Evolutionary conservation across 2,888 invertebrate species (phyloP).

Genomic region (Drosophila tripunctata): DNA sequence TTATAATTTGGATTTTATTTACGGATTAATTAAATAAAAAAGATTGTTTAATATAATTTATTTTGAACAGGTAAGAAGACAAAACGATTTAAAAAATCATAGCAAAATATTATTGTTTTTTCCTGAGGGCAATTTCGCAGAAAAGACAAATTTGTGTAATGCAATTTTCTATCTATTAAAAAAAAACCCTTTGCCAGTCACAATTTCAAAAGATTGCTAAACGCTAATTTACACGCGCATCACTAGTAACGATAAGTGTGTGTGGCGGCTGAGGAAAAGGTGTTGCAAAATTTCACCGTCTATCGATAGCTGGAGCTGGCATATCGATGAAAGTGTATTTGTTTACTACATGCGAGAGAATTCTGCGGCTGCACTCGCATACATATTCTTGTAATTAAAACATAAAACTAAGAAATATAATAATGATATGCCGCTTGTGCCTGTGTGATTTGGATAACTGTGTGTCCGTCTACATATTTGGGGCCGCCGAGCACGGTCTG

Average conservation of each 20-base stretch:
- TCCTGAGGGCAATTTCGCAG: no score
- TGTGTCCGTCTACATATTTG: slow-evolving; percentile 43
- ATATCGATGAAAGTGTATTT: slow-evolving; percentile 13
- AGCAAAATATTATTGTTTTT: no score
- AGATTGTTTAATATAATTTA: no score
- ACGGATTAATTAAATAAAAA: no score
- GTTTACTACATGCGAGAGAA: slow-evolving; percentile 14
- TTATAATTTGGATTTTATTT: no score
- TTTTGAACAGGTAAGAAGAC: no score
- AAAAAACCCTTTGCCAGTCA: no score
- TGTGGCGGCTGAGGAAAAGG: not conserved
- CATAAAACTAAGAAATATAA: not conserved
- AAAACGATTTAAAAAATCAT: no score
- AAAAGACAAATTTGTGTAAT: no score
- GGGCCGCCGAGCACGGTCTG: slow-evolving; percentile 44
- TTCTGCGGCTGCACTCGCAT: slow-evolving; percentile 5
- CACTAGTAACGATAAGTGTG: not conserved
- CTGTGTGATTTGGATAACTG: slow-evolving; percentile 50
- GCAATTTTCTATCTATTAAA: no score
- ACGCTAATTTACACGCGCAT: no score
- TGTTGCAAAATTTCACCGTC: not conserved
- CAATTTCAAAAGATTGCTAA: no score
- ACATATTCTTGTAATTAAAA: not conserved
- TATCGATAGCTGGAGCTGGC: slow-evolving; percentile 6
- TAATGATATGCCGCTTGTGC: slow-evolving; percentile 75